Percentiles rank a stretch among this genome's conserved stretches.
phyloP scores from a whole-genome alignment of 2,797 vertebrate species.

The Apogon talboti region DNA sequence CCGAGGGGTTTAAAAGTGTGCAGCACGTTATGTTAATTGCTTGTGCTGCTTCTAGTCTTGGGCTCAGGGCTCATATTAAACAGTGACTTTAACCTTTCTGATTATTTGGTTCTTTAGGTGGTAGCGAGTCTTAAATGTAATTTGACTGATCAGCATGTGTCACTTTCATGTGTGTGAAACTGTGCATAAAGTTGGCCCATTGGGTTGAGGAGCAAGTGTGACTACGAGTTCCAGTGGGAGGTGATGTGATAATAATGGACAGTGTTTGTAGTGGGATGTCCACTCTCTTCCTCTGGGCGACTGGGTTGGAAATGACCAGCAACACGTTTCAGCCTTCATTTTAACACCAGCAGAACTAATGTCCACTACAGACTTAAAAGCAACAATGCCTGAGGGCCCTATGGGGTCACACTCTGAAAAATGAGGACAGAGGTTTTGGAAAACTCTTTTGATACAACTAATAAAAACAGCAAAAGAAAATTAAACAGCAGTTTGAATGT shows the following conservation, averaged over 20 bases:
- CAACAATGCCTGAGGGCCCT: neutral
- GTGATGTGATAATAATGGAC: slow-evolving; percentile 43
- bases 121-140: slow-evolving; percentile 2
- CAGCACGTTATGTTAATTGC: no score
- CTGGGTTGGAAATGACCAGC: slow-evolving; percentile 39
- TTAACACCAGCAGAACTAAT: slow-evolving; percentile 37
- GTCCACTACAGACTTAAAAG: slow-evolving; percentile 2
- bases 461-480: neutral
- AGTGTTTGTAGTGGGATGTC: slow-evolving; percentile 15
- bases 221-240: slow-evolving; percentile 36
- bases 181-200: neutral
- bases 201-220: slow-evolving; percentile 23
- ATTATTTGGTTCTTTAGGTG: neutral
- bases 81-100: no score
- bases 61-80: no score
- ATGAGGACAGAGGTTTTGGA: neutral
- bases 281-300: slow-evolving; percentile 14
- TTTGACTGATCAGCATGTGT: slow-evolving; percentile 21
- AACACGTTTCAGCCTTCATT: slow-evolving; percentile 42
- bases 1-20: no score
- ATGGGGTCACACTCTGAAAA: neutral
- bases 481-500: neutral
- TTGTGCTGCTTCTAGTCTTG: no score
- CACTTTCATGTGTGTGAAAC: slow-evolving; percentile 21
- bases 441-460: neutral